Conservation (phyloP, 2,113 vertebrate genomes). For the Hystrix cristata region DNA sequence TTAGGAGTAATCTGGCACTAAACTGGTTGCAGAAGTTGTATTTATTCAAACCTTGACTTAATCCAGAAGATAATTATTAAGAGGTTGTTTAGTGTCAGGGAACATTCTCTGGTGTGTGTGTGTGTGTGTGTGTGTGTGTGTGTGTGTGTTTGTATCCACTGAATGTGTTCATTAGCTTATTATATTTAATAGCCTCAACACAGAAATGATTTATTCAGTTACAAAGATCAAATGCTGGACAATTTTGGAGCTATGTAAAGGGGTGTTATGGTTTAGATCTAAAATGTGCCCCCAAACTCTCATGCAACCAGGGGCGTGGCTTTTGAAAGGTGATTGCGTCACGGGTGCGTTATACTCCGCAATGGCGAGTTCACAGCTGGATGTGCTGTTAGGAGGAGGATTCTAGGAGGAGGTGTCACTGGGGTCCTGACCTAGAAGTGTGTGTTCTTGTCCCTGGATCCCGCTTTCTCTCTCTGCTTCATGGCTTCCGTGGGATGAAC, state of each 20-base stretch:
- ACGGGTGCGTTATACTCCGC: fast-evolving
- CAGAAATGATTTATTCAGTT: not conserved
- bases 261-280: not conserved
- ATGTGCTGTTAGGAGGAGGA: not conserved
- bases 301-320: no score
- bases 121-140: not conserved
- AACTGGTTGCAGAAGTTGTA: not conserved
- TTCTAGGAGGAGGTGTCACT: not conserved
- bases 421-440: not conserved
- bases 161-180: not conserved
- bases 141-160: not conserved
- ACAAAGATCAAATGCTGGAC: constrained; percentile 47
- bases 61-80: constrained; percentile 6
- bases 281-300: not conserved
- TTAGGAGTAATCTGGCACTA: not conserved
- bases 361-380: no score
- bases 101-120: not conserved
- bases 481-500: not conserved
- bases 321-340: not conserved
- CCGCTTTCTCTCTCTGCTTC: not conserved
- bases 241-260: not conserved
- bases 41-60: not conserved
- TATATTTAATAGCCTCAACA: constrained; percentile 57
- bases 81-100: not conserved
- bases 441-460: not conserved